Evolutionary conservation across 2,888 invertebrate genomes (phyloP), one percentile per base, ranked within the genome.

Genomic region (Trichogramma dendrolimi): DNA sequence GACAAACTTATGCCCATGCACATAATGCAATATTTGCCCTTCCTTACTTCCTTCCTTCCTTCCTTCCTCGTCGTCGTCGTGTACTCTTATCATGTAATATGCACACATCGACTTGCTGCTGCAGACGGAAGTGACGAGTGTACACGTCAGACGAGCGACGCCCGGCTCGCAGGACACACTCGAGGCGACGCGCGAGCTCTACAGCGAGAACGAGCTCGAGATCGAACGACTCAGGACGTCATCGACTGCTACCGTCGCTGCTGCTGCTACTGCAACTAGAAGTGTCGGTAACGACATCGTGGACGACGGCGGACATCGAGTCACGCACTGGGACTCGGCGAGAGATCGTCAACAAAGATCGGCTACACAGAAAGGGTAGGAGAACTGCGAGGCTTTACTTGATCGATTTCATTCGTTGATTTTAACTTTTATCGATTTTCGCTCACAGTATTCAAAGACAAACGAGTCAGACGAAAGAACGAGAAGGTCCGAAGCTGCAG

Each of bases 41-140:
- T 27, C 27, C 27, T 27, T 27, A 2, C 3, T 27, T 27, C 27
- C 27, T 27, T 27, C 27, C 27, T 27, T 27, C 27, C 3, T 27
- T 27, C 27, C 27, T 27, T 27, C 27, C 2, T 27, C 3, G 27
- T 27, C 27, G 2, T 27, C 27, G 27, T 27, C 27, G 27, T 27
- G 27, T 27, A 27, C 27, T 27, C 27, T 27, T 27, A 27, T 27
- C 27, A 27, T 27, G 27, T 27, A 27, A 27, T 27, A 27, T 27
- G 27, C 27, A 27, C 1, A 27, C 27, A 55, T 41, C 5, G 39
- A 39, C 14, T 6, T 53, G 6, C 39, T 40, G 43, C 62, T 52
- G 39, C 67, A 79, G 78, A 76, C 74, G 64, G 78, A 77, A 62
- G 73, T 70, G 67, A 77, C 72, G 68, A 76, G 75, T 65, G 69